Conservation (phyloP, 2,113 vertebrate genomes). For the Lanius ludovicianus region DNA sequence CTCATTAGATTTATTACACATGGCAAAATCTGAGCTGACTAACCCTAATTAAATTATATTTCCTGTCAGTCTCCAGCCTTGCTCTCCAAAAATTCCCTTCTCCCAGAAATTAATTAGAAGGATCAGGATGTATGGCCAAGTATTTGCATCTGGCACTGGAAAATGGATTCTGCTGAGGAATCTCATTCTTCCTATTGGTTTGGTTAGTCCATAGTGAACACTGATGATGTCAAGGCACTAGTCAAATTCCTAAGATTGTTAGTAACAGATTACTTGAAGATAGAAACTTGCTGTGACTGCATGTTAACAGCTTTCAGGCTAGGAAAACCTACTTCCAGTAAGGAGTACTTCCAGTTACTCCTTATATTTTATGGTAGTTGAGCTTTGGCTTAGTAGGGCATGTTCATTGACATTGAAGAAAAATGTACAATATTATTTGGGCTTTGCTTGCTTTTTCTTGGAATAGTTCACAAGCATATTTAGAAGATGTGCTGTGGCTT, state of each 20-base stretch:
- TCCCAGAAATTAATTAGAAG: constrained; percentile 6
- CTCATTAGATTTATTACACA: not conserved
- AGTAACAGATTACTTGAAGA: not conserved
- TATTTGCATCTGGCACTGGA: not conserved
- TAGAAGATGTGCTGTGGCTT: not conserved
- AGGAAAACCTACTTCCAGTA: not conserved
- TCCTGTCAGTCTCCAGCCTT: not conserved
- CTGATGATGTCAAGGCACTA: not conserved
- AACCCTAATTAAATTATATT: not conserved
- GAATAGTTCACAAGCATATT: not conserved
- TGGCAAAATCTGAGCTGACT: not conserved
- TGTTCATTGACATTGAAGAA: not conserved
- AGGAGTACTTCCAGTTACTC: not conserved
- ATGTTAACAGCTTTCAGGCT: not conserved
- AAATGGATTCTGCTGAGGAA: not conserved
- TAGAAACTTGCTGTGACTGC: not conserved
- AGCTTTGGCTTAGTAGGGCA: not conserved
- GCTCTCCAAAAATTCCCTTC: not conserved
- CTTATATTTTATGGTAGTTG: not conserved
- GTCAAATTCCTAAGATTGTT: not conserved
- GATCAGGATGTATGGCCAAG: not conserved
- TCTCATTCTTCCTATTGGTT: not conserved
- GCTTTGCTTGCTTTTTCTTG: not conserved
- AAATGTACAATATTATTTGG: not conserved
- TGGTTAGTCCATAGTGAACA: not conserved